Percentiles rank a stretch among this genome's conserved stretches.
These are phyloP conservation scores for Micromys minutus DNA, from an alignment of 2,113 vertebrate genomes.

Conservation along the genomic window DNA sequence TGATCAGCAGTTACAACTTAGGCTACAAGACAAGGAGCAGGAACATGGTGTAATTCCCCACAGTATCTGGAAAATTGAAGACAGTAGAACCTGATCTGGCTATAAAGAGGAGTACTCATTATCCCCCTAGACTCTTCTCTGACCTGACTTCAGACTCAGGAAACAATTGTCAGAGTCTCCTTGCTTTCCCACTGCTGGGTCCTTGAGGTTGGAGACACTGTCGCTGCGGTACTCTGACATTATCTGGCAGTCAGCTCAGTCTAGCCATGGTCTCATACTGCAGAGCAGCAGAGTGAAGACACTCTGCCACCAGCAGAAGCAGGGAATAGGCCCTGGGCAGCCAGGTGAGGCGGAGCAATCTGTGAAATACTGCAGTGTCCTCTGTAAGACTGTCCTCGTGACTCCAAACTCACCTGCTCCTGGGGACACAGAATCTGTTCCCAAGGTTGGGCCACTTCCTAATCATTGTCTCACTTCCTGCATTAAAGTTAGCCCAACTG, in stretches of 20 bases:
- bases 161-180: background rate
- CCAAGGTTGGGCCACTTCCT: background rate
- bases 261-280: background rate
- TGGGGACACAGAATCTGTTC: background rate
- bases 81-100: background rate
- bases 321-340: too few relatives aligned
- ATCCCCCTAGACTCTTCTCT: background rate
- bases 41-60: too few relatives aligned
- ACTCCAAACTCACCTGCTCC: background rate
- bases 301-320: background rate
- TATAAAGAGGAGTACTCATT: background rate
- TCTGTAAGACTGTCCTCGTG: background rate
- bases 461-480: background rate
- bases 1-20: background rate
- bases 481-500: background rate
- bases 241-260: too few relatives aligned
- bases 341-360: background rate
- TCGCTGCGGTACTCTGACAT: too few relatives aligned
- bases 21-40: background rate
- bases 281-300: background rate
- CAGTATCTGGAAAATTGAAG: too few relatives aligned
- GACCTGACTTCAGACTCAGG: too few relatives aligned
- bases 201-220: rapidly evolving
- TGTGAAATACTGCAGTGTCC: background rate
- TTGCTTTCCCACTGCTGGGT: background rate